Conservation (phyloP, 1,140 invertebrate genomes). For the Oncopodura yosiiana region DNA sequence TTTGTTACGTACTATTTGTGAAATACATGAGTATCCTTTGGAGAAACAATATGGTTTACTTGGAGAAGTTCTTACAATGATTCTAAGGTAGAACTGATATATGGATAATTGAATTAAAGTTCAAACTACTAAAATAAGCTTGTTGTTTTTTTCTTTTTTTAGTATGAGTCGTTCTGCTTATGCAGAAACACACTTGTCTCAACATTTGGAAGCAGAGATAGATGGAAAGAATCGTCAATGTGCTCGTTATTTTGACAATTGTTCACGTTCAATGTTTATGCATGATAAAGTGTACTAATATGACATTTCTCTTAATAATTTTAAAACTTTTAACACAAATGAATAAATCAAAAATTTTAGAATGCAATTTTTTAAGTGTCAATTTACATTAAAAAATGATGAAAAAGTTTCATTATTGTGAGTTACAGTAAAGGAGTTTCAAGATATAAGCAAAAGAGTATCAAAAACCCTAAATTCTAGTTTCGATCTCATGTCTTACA, state of each 20-base stretch:
- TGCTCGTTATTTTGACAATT: slow-evolving; percentile 1
- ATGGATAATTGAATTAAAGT: neutral
- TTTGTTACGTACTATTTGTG: slow-evolving; percentile 29
- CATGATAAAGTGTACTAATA: too few relatives aligned
- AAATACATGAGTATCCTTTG: slow-evolving; percentile 27
- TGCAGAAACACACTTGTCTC: slow-evolving; percentile 15
- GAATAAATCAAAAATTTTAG: too few relatives aligned
- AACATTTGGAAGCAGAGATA: slow-evolving; percentile 24
- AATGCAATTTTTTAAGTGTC: too few relatives aligned
- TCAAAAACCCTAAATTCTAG: too few relatives aligned
- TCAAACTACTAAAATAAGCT: too few relatives aligned
- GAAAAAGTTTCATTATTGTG: too few relatives aligned
- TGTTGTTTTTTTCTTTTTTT: slow-evolving; percentile 6
- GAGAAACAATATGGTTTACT: slow-evolving; percentile 23
- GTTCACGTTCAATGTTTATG: slow-evolving; percentile 20
- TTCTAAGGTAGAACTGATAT: slow-evolving; percentile 23
- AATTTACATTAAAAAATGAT: too few relatives aligned
- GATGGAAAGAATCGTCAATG: slow-evolving; percentile 21
- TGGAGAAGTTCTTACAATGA: slow-evolving; percentile 24
- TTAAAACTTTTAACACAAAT: too few relatives aligned
- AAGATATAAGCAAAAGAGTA: too few relatives aligned
- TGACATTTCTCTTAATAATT: too few relatives aligned
- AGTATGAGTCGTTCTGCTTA: slow-evolving; percentile 26
- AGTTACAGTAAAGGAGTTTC: too few relatives aligned
- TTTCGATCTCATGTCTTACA: too few relatives aligned